Conservation (phyloP, 2,113 vertebrate genomes). For the Lagopus leucura region DNA sequence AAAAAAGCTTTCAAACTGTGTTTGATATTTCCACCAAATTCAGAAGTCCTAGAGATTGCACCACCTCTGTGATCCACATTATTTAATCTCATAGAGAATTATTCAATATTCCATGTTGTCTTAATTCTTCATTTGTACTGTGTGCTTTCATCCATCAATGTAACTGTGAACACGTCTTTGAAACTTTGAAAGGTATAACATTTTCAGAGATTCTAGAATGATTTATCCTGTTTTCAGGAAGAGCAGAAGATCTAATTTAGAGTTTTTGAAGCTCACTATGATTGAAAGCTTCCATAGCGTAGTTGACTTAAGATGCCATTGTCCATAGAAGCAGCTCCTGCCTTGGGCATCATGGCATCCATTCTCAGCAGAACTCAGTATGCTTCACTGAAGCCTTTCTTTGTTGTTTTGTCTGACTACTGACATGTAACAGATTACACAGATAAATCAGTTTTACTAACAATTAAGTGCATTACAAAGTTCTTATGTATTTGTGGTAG, state of each 20-base stretch:
- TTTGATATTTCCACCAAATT: background rate
- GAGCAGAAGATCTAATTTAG: background rate
- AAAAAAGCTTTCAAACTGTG: background rate
- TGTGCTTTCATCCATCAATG: conserved; percentile 21
- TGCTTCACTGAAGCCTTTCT: background rate
- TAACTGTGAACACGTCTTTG: background rate
- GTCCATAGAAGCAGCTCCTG: background rate
- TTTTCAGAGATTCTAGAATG: background rate
- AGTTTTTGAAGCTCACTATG: background rate
- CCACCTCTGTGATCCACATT: background rate
- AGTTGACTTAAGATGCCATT: conserved; percentile 9
- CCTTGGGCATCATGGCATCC: background rate
- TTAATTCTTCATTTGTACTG: background rate
- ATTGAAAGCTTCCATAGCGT: background rate
- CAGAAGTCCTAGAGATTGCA: background rate
- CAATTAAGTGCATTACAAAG: background rate
- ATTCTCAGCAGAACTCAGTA: background rate
- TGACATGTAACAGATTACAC: background rate
- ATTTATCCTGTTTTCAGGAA: background rate
- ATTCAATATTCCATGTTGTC: background rate
- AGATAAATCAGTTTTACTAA: background rate
- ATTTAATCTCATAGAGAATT: background rate
- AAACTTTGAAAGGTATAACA: background rate
- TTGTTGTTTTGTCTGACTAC: background rate
- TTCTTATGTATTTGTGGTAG: background rate